These are phyloP conservation scores for Zapus hudsonius DNA, from an alignment of 2,113 vertebrate genomes.

Conservation along the genomic window DNA sequence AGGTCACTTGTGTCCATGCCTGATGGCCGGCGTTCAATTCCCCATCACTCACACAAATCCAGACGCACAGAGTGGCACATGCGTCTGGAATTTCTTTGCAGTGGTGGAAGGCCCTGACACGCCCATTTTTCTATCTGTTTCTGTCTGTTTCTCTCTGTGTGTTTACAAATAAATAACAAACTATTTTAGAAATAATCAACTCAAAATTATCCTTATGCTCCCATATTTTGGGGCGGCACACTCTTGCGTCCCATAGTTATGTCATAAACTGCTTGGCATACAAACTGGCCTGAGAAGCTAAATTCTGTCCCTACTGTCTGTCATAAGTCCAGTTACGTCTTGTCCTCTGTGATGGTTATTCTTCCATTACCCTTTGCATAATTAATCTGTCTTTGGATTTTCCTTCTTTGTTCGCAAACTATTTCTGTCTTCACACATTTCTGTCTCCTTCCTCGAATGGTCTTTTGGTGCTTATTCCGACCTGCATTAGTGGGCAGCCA, in stretches of 20 bases:
- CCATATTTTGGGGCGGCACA: neutral
- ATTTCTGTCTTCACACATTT: conserved; percentile 12
- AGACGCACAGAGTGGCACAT: too few relatives aligned
- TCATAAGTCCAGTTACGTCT: neutral
- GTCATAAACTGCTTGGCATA: neutral
- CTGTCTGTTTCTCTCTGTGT: too few relatives aligned
- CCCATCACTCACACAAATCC: too few relatives aligned
- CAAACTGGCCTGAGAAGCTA: neutral
- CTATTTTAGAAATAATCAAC: neutral
- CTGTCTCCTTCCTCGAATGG: neutral
- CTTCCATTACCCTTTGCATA: neutral
- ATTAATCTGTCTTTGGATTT: conserved; percentile 19
- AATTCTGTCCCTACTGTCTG: neutral
- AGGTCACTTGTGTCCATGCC: too few relatives aligned
- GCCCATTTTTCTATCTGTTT: too few relatives aligned
- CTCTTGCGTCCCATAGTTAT: neutral
- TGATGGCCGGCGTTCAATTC: too few relatives aligned
- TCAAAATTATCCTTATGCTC: neutral
- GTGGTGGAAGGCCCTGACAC: too few relatives aligned
- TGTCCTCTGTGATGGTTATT: neutral
- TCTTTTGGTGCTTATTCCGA: neutral
- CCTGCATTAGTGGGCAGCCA: neutral
- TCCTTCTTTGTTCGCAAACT: conserved; percentile 22
- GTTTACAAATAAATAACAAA: too few relatives aligned
- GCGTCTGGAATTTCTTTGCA: too few relatives aligned